A percentile compares a stretch with the other conserved stretches of the same genome.
These are phyloP conservation scores for Struthio camelus DNA, from an alignment of 2,113 vertebrate species.

Conservation along the genomic window DNA sequence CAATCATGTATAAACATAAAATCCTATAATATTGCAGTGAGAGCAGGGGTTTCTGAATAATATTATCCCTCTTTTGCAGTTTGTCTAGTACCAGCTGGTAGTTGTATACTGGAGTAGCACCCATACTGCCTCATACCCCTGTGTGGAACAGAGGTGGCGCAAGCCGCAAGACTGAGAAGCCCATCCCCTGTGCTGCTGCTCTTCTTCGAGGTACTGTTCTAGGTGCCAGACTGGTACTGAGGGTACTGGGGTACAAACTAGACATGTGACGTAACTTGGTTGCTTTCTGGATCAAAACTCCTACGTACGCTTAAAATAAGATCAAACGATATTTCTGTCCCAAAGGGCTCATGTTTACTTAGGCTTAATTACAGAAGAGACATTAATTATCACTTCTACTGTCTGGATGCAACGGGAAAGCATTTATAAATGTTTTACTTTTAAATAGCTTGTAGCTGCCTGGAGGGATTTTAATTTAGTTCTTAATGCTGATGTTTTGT, in stretches of 20 bases:
- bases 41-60: no score
- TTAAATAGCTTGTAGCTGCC: neutral
- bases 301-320: neutral
- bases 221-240: neutral
- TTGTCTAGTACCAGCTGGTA: neutral
- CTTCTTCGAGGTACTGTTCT: no score
- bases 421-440: neutral
- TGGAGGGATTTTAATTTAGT: neutral
- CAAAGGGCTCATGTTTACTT: neutral
- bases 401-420: neutral
- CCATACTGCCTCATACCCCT: neutral
- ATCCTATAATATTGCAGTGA: neutral
- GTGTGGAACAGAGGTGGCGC: neutral
- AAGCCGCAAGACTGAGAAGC: neutral
- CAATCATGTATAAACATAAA: neutral
- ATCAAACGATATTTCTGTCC: neutral
- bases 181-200: neutral
- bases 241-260: neutral
- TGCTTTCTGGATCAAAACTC: neutral
- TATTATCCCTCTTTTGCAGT: neutral
- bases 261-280: accelerated
- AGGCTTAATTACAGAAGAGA: neutral
- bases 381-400: neutral
- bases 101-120: neutral
- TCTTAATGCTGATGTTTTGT: neutral